phyloP scores from a whole-genome alignment of 2,113 vertebrate species.

The Megaleporinus macrocephalus region DNA sequence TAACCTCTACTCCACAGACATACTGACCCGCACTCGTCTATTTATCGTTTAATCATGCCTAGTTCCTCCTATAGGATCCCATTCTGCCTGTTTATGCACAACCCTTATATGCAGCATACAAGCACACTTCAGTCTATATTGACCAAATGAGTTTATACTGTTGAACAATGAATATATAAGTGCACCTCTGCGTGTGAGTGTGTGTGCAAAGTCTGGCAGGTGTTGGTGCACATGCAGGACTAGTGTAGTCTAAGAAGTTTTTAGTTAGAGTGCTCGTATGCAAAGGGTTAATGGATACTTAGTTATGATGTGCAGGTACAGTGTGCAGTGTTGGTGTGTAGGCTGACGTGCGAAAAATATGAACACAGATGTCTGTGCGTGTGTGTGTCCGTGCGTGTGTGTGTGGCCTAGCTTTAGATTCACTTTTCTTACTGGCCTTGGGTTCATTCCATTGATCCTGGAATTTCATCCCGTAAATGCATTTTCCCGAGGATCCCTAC shows the following conservation, averaged over 20 bases:
- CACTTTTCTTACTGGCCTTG: conserved; percentile 4
- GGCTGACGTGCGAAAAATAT: background rate
- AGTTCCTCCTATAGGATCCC: too few relatives aligned
- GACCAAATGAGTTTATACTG: too few relatives aligned
- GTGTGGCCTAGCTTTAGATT: background rate
- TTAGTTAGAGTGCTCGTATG: background rate
- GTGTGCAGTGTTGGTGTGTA: background rate
- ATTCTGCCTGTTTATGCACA: too few relatives aligned
- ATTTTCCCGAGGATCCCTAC: conserved; percentile 44
- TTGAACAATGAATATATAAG: too few relatives aligned
- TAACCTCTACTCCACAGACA: too few relatives aligned
- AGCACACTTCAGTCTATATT: too few relatives aligned
- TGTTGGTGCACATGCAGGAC: background rate
- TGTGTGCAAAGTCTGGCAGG: background rate
- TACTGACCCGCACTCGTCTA: too few relatives aligned
- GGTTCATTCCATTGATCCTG: conserved; percentile 41
- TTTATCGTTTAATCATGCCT: too few relatives aligned
- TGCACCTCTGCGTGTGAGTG: too few relatives aligned
- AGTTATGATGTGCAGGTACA: background rate
- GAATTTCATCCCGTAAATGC: conserved; percentile 39
- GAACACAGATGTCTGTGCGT: background rate
- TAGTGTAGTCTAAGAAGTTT: background rate
- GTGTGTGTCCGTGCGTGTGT: conserved; percentile 11
- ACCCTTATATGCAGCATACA: too few relatives aligned
- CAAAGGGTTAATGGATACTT: background rate